Base-by-base conservation (phyloP, 2,797 vertebrate species). In the Lates japonicus region DNA sequence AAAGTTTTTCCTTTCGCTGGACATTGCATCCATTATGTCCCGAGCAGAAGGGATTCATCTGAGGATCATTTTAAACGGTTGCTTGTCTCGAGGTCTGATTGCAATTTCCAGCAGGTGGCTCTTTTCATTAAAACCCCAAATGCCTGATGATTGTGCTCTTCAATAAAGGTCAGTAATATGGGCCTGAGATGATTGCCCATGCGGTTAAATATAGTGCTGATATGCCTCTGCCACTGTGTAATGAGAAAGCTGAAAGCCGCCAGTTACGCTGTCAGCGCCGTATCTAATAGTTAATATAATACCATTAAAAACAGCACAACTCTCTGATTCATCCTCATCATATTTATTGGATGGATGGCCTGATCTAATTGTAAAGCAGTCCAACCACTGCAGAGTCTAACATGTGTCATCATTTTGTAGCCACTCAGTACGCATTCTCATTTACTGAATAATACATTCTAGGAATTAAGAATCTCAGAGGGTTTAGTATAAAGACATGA, bases 71-170 rank as follows among this genome's bases (percentile, higher is more conserved):
- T 76, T 76, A 78, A 93, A 78, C 60, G 78, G 87, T 63, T 25
- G 78, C 80, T 76, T 81, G 86, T 92, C 92, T 91, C 91, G 64
- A 87, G 80, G 78, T 79, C 71, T 29, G 68, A 72, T 69, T 72
- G 8, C 76, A 77, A 86, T 70, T 87, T 90, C 80, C 25, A 82
- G 83, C 93, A 93, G 93, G 90, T 93, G 93, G 90, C 83, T 89
- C 90, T 93, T 94, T 95, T 96, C 93, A 96, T 96, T 96, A 96
- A 94, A 92, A n/a, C n/a, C 71, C 69, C 94, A 94, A 95, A 93
- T 69, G 87, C 77, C 82, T 66, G 87, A 89, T 87, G 90, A 94
- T 91, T 89, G 90, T 86, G 88, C 87, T 90, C 90, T 94, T 95
- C 94, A 96, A 96, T 94, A 95, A 94, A 95, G 86, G 86, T 90